Evolutionary conservation across 2,888 invertebrate species (phyloP).

Genomic region (Melanostoma mellinum): DNA sequence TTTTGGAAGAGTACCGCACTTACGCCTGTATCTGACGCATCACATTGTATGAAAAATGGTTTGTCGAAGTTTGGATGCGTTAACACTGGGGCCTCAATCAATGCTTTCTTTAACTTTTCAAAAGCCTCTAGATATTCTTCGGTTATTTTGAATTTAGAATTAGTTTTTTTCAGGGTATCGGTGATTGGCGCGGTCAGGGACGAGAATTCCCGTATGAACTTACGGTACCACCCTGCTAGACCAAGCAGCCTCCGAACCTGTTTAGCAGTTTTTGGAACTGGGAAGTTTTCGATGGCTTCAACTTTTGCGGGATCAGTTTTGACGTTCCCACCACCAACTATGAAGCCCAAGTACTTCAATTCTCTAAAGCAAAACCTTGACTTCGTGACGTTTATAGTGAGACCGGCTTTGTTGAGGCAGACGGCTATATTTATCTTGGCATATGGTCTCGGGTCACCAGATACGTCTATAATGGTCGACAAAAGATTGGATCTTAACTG

Average conservation of each 20-base stretch:
- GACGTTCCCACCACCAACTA: slow-evolving; percentile 45
- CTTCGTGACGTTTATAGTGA: slow-evolving; percentile 56
- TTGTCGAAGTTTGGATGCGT: neutral
- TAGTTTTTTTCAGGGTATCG: too few relatives aligned
- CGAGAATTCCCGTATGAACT: too few relatives aligned
- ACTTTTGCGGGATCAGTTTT: slow-evolving; percentile 57
- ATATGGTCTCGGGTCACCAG: neutral
- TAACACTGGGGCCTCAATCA: neutral
- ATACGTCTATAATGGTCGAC: neutral
- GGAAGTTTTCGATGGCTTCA: slow-evolving; percentile 44
- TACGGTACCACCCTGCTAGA: neutral
- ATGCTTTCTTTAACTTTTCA: neutral
- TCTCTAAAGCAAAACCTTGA: slow-evolving; percentile 58
- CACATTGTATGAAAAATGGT: neutral
- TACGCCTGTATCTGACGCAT: neutral
- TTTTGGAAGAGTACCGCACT: neutral
- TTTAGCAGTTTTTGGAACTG: slow-evolving; percentile 29
- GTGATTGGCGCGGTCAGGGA: too few relatives aligned
- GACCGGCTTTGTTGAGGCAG: slow-evolving; percentile 35
- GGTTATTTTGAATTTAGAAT: too few relatives aligned
- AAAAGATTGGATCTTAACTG: neutral
- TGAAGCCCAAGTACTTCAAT: slow-evolving; percentile 58
- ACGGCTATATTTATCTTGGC: slow-evolving; percentile 12
- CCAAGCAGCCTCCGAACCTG: slow-evolving; percentile 28
- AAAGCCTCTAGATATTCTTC: too few relatives aligned